Evolutionary conservation across 2,888 invertebrate species (phyloP).

Genomic region (Alitta virens): DNA sequence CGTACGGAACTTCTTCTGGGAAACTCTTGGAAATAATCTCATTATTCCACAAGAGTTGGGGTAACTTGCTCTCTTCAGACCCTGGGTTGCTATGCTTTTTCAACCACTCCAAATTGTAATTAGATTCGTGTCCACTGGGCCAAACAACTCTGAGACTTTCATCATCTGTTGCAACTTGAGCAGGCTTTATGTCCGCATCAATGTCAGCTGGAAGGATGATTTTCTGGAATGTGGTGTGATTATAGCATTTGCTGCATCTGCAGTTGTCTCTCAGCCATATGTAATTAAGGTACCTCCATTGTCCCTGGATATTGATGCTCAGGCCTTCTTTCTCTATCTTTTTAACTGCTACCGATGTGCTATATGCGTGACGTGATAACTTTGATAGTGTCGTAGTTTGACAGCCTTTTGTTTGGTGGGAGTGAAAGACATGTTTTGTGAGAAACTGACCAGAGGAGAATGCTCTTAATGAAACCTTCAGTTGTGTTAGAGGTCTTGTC

Average conservation of each 20-base stretch:
- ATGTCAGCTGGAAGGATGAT: conserved; percentile 57
- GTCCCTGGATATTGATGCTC: no score
- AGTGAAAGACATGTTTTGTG: no score
- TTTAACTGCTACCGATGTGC: no score
- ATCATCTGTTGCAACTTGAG: conserved; percentile 47
- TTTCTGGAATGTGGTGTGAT: conserved; percentile 64
- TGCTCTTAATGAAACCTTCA: no score
- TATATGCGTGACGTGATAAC: no score
- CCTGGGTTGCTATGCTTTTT: conserved; percentile 10
- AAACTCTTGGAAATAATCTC: conserved; percentile 8
- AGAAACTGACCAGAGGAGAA: no score
- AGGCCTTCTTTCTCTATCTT: no score
- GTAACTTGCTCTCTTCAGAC: not conserved
- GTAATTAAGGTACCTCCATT: not conserved
- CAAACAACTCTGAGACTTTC: conserved; percentile 61
- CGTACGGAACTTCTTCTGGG: conserved; percentile 26
- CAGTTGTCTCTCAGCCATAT: conserved; percentile 66
- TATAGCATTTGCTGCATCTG: conserved; percentile 66
- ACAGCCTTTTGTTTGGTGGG: no score
- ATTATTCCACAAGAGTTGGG: conserved; percentile 30
- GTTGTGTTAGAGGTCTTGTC: no score
- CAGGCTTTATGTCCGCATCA: conserved; percentile 56
- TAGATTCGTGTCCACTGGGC: conserved; percentile 39
- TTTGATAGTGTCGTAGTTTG: no score
- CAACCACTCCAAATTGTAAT: conserved; percentile 35